Conservation (phyloP, 2,113 vertebrate genomes). For the Prunella fulvescens region DNA sequence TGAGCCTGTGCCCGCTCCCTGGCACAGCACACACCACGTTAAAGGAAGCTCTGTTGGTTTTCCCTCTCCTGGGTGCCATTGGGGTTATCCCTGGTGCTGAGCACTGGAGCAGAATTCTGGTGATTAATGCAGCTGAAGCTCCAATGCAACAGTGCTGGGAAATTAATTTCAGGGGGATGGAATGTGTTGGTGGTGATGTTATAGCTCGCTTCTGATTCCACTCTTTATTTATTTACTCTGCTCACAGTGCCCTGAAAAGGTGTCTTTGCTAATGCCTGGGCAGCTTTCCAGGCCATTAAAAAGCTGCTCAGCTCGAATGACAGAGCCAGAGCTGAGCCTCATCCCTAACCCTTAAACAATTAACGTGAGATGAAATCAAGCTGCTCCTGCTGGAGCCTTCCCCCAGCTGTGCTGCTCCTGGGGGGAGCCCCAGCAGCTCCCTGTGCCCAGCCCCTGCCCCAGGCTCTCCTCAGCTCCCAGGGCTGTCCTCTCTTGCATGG, state of each 20-base stretch:
- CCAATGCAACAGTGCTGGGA: background rate
- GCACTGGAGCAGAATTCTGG: background rate
- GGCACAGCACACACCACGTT: background rate
- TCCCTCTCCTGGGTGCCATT: background rate
- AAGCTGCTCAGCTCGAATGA: constrained; percentile 25
- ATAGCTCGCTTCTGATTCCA: background rate
- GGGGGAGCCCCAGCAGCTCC: background rate
- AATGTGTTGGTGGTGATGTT: background rate
- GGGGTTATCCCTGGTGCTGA: background rate
- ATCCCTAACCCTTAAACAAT: constrained; percentile 1
- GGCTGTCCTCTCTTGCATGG: background rate
- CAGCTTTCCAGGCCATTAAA: constrained; percentile 27
- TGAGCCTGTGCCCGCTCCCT: background rate
- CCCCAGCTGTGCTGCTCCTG: background rate
- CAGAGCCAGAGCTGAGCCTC: background rate
- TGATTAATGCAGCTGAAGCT: background rate
- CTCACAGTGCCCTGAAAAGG: background rate
- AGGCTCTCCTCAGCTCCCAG: background rate
- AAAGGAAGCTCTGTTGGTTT: background rate
- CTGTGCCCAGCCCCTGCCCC: background rate
- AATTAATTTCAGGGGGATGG: background rate
- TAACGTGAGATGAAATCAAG: constrained; percentile 1
- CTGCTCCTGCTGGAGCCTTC: background rate
- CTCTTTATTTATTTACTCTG: constrained; percentile 32
- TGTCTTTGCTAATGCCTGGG: background rate